These are phyloP conservation scores for Lasioglossum malachurum DNA, from an alignment of 2,888 invertebrate species.

Conservation along the genomic window DNA sequence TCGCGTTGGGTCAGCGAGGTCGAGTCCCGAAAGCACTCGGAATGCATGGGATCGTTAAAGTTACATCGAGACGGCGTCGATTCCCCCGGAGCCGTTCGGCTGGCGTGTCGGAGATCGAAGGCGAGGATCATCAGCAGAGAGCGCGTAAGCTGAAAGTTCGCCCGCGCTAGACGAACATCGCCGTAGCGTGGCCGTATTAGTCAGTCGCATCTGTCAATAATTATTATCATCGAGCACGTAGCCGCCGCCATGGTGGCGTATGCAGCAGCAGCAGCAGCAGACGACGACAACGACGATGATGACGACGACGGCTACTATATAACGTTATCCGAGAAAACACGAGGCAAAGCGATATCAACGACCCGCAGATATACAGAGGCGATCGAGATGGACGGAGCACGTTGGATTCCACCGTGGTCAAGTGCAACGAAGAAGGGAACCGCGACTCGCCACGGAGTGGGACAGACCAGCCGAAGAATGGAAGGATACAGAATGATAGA, in stretches of 20 bases:
- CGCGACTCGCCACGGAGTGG: constrained; percentile 2
- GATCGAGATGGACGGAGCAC: constrained; percentile 19
- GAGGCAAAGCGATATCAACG: constrained; percentile 73
- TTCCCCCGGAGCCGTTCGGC: background rate
- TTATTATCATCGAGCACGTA: constrained; percentile 66
- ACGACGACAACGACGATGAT: constrained; percentile 39
- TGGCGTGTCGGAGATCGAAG: background rate
- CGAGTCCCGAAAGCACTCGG: constrained; percentile 25
- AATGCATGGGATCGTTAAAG: constrained; percentile 21
- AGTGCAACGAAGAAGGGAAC: constrained; percentile 10
- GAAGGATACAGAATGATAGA: constrained; percentile 4
- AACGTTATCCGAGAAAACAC: constrained; percentile 72
- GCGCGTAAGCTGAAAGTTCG: constrained; percentile 31
- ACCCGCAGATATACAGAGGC: constrained; percentile 67
- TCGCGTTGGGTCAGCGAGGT: background rate
- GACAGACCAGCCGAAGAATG: constrained; percentile 10
- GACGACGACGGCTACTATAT: constrained; percentile 27
- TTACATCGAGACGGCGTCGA: background rate
- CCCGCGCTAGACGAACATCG: constrained; percentile 48
- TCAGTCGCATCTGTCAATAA: constrained; percentile 73
- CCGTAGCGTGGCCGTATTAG: constrained; percentile 52
- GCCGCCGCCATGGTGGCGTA: constrained; percentile 50
- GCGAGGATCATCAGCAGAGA: background rate
- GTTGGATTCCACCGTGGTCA: background rate
- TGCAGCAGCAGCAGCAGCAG: constrained; percentile 45